Evolutionary conservation across 2,888 invertebrate genomes (phyloP).

Genomic region (Marasmarcha lunaedactyla): DNA sequence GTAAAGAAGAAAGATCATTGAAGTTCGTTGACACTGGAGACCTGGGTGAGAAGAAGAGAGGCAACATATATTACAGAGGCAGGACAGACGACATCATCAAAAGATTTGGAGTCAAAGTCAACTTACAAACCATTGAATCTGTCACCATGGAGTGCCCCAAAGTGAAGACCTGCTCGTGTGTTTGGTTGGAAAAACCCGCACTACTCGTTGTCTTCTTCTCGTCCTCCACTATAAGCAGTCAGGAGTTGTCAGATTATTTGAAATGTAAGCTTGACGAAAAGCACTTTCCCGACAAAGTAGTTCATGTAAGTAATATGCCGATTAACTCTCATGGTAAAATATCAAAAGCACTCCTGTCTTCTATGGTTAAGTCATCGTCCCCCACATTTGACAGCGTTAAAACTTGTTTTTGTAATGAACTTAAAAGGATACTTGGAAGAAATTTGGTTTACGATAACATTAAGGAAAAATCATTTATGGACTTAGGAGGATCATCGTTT

Average conservation of each 20-base stretch:
- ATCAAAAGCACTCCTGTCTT: constrained; percentile 51
- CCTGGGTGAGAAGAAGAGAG: constrained; percentile 67
- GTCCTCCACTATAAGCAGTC: constrained; percentile 37
- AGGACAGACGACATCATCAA: constrained; percentile 80
- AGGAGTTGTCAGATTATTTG: constrained; percentile 42
- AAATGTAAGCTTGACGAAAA: constrained; percentile 54
- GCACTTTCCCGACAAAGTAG: constrained; percentile 75
- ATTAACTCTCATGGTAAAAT: constrained; percentile 79
- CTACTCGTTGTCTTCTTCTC: constrained; percentile 65
- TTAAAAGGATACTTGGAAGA: constrained; percentile 25
- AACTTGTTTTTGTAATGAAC: constrained; percentile 33
- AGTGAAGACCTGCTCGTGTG: constrained; percentile 61
- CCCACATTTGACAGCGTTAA: constrained; percentile 26
- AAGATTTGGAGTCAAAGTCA: constrained; percentile 79
- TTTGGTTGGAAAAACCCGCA: constrained; percentile 62
- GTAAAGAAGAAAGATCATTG: constrained; percentile 27
- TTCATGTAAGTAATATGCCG: constrained; percentile 70
- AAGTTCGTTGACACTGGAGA: constrained; percentile 76
- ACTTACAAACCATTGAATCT: constrained; percentile 69
- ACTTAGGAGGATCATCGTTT: constrained; percentile 80
- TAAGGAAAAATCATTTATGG: constrained; percentile 61
- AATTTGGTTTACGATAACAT: constrained; percentile 38
- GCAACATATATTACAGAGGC: constrained; percentile 72
- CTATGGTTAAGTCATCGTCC: constrained; percentile 25
- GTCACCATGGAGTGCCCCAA: constrained; percentile 45